These are phyloP conservation scores for Eretmocerus hayati DNA, from an alignment of 2,888 invertebrate species.

Conservation along the genomic window DNA sequence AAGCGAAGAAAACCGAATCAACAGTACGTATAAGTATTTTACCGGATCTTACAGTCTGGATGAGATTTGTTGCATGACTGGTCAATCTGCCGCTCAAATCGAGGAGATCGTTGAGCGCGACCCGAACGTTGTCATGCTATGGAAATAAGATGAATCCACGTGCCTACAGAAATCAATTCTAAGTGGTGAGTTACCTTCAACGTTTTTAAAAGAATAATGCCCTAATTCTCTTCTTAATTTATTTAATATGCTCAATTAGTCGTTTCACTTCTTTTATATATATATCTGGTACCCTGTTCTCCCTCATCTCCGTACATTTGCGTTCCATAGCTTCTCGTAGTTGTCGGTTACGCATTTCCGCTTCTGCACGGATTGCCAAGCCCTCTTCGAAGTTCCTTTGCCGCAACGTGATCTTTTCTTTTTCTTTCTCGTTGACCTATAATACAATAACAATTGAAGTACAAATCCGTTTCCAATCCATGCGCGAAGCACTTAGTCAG, in stretches of 20 bases:
- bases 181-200: background rate
- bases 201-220: background rate
- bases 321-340: conserved; percentile 49
- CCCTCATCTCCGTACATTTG: conserved; percentile 56
- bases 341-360: conserved; percentile 51
- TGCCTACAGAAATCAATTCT: background rate
- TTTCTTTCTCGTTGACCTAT: conserved; percentile 61
- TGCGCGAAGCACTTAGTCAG: no score
- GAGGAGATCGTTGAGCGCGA: conserved; percentile 80
- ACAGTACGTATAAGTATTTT: conserved; percentile 57
- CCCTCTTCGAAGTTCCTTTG: conserved; percentile 63
- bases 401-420: conserved; percentile 55
- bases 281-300: conserved; percentile 52
- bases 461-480: no score
- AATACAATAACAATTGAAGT: no score
- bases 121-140: conserved; percentile 71
- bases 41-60: conserved; percentile 77
- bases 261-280: conserved; percentile 51
- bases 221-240: conserved; percentile 9
- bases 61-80: conserved; percentile 83
- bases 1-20: conserved; percentile 35
- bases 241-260: conserved; percentile 37
- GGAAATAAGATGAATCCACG: conserved; percentile 56
- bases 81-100: conserved; percentile 65
- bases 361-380: conserved; percentile 56